Conservation (phyloP, 2,888 invertebrate genomes). For the Dryobotodes eremita region DNA sequence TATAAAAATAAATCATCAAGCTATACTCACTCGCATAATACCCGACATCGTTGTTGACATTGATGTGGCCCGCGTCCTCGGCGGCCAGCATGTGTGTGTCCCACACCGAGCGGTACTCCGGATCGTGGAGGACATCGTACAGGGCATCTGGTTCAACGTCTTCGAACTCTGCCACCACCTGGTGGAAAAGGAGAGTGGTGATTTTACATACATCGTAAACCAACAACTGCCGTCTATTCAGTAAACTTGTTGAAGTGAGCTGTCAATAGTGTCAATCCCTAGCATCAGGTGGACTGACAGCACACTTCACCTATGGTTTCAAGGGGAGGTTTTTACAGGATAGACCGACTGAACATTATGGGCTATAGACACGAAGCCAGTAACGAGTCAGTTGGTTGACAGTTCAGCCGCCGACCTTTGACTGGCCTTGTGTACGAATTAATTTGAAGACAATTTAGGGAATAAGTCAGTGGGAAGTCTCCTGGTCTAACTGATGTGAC, state of each 20-base stretch:
- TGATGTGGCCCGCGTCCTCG: slow-evolving; percentile 96
- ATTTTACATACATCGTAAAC: neutral
- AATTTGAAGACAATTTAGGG: neutral
- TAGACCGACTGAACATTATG: neutral
- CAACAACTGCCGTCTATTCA: neutral
- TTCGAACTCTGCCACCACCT: slow-evolving; percentile 92
- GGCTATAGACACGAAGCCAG: neutral
- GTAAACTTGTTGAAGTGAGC: neutral
- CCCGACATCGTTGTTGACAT: slow-evolving; percentile 98
- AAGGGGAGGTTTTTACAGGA: neutral
- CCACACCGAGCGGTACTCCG: slow-evolving; percentile 96
- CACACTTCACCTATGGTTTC: neutral
- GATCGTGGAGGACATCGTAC: slow-evolving; percentile 98
- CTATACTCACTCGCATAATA: slow-evolving; percentile 95
- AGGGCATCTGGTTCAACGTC: slow-evolving; percentile 94
- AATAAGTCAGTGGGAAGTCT: neutral
- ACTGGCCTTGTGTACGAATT: neutral
- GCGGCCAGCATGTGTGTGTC: slow-evolving; percentile 97
- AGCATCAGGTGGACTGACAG: neutral
- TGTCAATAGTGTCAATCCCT: neutral
- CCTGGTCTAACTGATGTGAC: no score
- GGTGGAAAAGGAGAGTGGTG: slow-evolving; percentile 20
- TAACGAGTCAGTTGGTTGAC: neutral
- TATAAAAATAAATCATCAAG: neutral
- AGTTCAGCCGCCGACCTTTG: neutral